phyloP scores from a whole-genome alignment of 2,113 vertebrate species.

The Channa maculata region DNA sequence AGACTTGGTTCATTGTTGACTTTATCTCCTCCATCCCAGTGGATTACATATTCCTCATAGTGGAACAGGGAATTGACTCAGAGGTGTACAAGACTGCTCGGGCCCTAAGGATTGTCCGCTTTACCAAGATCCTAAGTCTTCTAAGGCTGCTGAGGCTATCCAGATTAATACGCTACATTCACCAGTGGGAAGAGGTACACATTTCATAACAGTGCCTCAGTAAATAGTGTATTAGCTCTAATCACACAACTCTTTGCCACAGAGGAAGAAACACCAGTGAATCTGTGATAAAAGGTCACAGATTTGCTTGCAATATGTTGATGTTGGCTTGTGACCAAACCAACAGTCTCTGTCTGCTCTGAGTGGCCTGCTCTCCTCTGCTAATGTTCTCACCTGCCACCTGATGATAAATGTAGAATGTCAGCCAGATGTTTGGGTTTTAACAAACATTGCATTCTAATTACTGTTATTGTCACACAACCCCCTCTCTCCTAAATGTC shows the following conservation, averaged over 20 bases:
- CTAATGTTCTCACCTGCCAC: constrained; percentile 63
- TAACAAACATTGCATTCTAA: constrained; percentile 68
- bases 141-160: constrained; percentile 92
- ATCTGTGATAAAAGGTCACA: constrained; percentile 55
- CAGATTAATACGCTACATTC: constrained; percentile 95
- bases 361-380: constrained; percentile 37
- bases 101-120: constrained; percentile 94
- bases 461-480: constrained; percentile 62
- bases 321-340: constrained; percentile 54
- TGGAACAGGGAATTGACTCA: constrained; percentile 97
- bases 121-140: constrained; percentile 96
- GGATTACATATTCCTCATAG: constrained; percentile 99
- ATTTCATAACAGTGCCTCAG: constrained; percentile 2
- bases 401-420: constrained; percentile 62
- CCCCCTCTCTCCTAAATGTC: not conserved
- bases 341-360: constrained; percentile 48
- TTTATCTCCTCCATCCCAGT: constrained; percentile 98
- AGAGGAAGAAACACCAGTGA: constrained; percentile 30
- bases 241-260: constrained; percentile 19
- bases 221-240: constrained; percentile 23
- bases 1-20: constrained; percentile 98
- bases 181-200: constrained; percentile 97
- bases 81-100: constrained; percentile 98
- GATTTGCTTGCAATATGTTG: constrained; percentile 58
- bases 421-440: constrained; percentile 56